Base-by-base conservation (phyloP, 2,888 invertebrate genomes). In the Trisateles emortualis region DNA sequence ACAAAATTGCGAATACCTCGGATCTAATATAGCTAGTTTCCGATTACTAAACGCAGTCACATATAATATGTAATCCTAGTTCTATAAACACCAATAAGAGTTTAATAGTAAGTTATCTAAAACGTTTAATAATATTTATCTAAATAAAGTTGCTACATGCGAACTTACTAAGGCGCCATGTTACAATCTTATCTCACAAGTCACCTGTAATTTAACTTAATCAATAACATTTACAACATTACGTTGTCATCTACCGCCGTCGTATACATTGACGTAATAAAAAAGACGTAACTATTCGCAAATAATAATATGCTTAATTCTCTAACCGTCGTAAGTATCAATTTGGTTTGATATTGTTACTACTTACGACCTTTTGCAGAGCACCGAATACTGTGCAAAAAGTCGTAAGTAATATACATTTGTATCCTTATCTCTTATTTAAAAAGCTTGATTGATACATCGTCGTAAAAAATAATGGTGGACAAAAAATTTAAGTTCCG, bases 381-480 rank as follows among this genome's bases (percentile, higher is more conserved):
- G 19, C 5, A 19, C 5, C 5, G 3, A 5, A 5, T 19, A 19
- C n/a, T n/a, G n/a, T n/a, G n/a, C n/a, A n/a, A n/a, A n/a, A n/a
- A n/a, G n/a, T n/a, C n/a, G n/a, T n/a, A n/a, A n/a, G n/a, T n/a
- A n/a, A n/a, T n/a, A n/a, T n/a, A n/a, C n/a, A 9, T 19, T 35
- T 36, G 19, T 19, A 19, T 19, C 8, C 30, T 51, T 60, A 56
- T 44, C 52, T 24, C n/a, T 1, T 10, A 30, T 53, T 51, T 51
- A 51, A 60, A 50, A 42, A 43, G 22, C 22, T 13, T 38, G 53
- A 59, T 63, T 64, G 39, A 56, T 65, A 35, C 4, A 29, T 30
- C 8, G 11, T 4, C 4, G 10, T n/a, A 38, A 19, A 14, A 42
- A 38, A 14, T 4, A 24, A 26, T 32, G 24, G 19, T 3, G 30